These are phyloP conservation scores for Poeciliopsis infans DNA, from an alignment of 2,797 vertebrate species.

Conservation along the genomic window DNA sequence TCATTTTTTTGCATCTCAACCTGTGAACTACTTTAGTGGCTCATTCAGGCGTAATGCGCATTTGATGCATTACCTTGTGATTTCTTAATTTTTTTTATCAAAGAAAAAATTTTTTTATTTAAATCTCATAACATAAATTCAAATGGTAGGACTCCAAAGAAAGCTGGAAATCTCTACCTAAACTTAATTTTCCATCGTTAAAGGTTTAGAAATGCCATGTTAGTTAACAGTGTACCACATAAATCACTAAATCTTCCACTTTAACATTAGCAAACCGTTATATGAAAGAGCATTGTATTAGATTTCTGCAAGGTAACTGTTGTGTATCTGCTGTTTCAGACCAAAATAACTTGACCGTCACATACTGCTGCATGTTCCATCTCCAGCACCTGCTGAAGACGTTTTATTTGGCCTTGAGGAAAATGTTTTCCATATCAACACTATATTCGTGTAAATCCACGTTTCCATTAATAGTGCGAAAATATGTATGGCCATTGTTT, in stretches of 20 bases:
- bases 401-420: slow-evolving; percentile 36
- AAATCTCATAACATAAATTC: not conserved
- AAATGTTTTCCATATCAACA: slow-evolving; percentile 17
- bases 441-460: slow-evolving; percentile 4
- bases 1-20: not conserved
- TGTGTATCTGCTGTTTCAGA: slow-evolving; percentile 2
- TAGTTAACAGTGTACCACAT: not conserved
- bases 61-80: not conserved
- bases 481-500: slow-evolving; percentile 54
- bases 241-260: not conserved
- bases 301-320: not conserved
- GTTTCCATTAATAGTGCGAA: slow-evolving; percentile 38
- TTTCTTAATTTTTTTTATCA: not conserved
- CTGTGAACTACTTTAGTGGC: not conserved
- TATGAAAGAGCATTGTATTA: not conserved
- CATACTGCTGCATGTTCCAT: not conserved
- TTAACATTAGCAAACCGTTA: not conserved
- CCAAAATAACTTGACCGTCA: slow-evolving; percentile 5
- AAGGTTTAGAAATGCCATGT: not conserved
- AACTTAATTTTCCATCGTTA: not conserved
- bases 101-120: not conserved
- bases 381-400: slow-evolving; percentile 15
- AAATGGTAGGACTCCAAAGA: not conserved
- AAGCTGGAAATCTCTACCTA: not conserved
- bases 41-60: too few species aligned